Evolutionary conservation across 2,113 vertebrate genomes (phyloP).

Genomic region (Sigmodon hispidus): DNA sequence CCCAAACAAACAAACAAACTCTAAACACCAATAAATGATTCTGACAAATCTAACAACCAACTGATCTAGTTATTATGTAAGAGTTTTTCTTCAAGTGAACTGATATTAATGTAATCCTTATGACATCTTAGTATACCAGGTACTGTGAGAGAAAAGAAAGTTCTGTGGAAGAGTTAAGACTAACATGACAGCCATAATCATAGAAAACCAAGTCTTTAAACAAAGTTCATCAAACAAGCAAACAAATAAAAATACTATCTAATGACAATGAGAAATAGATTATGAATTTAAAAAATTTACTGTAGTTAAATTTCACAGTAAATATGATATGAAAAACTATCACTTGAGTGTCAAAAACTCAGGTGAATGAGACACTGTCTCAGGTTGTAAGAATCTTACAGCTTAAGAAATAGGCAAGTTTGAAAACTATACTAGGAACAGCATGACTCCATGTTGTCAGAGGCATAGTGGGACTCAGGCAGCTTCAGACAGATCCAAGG

Average conservation of each 20-base stretch:
- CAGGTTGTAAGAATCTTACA: not conserved
- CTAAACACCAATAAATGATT: not conserved
- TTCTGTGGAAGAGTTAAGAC: not conserved
- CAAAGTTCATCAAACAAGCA: constrained; percentile 29
- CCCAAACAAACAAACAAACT: not conserved
- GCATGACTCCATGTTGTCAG: too few species aligned
- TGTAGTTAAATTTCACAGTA: not conserved
- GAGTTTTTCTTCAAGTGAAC: constrained; percentile 31
- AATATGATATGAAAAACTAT: constrained; percentile 11
- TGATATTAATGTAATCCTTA: constrained; percentile 23
- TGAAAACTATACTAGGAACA: too few species aligned
- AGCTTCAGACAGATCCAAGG: too few species aligned
- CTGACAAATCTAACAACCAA: constrained; percentile 19
- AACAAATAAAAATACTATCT: constrained; percentile 39
- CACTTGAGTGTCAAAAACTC: not conserved
- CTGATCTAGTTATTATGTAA: not conserved
- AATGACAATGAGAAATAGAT: not conserved
- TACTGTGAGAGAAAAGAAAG: constrained; percentile 9
- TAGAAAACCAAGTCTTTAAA: not conserved
- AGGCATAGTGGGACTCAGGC: too few species aligned
- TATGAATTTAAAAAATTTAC: constrained; percentile 16
- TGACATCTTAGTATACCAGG: not conserved
- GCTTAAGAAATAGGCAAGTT: not conserved
- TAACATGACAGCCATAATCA: constrained; percentile 35
- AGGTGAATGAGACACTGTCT: not conserved